A percentile compares a stretch with the other conserved stretches of the same genome.
These are phyloP conservation scores for Phocoena sinus DNA, from an alignment of 2,113 vertebrate genomes.

Conservation along the genomic window DNA sequence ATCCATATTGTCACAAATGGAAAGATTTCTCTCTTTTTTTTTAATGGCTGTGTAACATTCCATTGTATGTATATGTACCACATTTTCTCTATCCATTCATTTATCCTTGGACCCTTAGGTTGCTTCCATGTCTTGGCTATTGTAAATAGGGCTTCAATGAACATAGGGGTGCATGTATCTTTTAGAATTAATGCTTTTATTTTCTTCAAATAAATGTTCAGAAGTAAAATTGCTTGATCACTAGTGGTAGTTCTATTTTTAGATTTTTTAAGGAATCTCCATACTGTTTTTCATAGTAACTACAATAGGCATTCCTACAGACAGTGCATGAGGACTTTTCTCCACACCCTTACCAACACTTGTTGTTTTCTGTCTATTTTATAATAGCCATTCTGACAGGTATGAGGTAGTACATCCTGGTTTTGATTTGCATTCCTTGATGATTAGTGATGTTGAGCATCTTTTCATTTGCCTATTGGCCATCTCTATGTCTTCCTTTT, in stretches of 20 bases:
- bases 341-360: neutral
- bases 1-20: neutral
- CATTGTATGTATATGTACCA: neutral
- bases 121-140: neutral
- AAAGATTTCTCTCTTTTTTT: neutral
- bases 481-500: neutral
- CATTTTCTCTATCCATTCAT: neutral
- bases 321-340: neutral
- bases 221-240: neutral
- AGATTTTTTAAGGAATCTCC: neutral
- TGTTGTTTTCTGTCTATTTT: neutral
- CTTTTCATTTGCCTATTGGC: neutral
- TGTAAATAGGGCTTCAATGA: neutral
- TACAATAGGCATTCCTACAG: neutral
- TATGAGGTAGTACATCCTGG: neutral
- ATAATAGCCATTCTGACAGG: neutral
- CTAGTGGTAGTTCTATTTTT: neutral
- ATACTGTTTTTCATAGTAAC: neutral
- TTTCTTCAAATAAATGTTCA: neutral
- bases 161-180: neutral
- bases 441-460: neutral
- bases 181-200: neutral
- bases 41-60: neutral
- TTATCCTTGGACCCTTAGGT: neutral
- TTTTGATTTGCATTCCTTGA: neutral